Base-by-base conservation (phyloP, 2,888 invertebrate genomes). In the Hirtodrosophila duncani region DNA sequence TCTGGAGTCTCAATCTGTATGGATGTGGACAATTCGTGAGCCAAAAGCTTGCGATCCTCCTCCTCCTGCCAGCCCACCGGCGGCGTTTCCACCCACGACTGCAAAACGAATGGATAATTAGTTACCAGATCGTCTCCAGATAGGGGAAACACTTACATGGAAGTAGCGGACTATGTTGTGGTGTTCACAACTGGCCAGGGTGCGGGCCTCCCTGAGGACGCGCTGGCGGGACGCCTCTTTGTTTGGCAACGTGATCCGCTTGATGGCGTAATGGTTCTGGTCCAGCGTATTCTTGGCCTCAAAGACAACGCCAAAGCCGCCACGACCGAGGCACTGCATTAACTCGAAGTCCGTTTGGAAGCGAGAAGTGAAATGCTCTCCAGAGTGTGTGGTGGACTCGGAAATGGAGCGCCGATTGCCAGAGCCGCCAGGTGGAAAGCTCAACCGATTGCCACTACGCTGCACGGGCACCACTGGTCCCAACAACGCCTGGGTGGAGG, bases 261-360 rank as follows among this genome's bases (percentile, higher is more conserved):
- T 99, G 0, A 99, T 93, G 3, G 99, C 99, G 87, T 99, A 99
- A 53, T 91, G 91, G 68, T 95, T 94, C 78, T 97, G 96, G 83
- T 99, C 99, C 46, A 98, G 92, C 85, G 95, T 96, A 85, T 98
- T 97, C 83, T 91, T 92, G 0, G 95, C 97, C 84, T 98, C 95
- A 85, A 98, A 98, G 0, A 99, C 99, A 1, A 98, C 93, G 0
- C 99, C 99, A 86, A 98, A 99, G 0, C 98, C 99, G 11, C 99
- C 99, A 69, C 91, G 91, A 0, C 97, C 97, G 9, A 97, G 88
- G 66, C 94, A 93, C 57, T 91, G 89, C 18, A 96, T 88, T 16
- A 93, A 91, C 33, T 93, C 92, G 86, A 97, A 98, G 84, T 98
- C 98, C 1, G 90, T 91, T 60, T 92, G 89, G 84, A 95, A 98